Percentiles rank a stretch among this genome's conserved stretches.
Evolutionary conservation across 2,113 vertebrate species (phyloP).

Genomic region (Coptodon bakossiorum): DNA sequence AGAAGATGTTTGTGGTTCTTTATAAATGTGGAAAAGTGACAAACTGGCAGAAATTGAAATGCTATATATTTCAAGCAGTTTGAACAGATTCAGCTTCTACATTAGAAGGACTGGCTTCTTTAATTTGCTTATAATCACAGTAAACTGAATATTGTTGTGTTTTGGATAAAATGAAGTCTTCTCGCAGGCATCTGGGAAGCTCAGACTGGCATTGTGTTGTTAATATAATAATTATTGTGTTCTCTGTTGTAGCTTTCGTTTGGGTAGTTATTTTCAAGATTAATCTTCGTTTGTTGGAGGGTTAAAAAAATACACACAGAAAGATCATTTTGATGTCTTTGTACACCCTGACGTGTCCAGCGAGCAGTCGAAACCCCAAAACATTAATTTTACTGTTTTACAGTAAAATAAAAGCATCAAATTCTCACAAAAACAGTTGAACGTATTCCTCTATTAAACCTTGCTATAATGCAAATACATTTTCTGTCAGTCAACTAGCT

Average conservation of each 20-base stretch:
- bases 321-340: background rate
- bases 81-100: background rate
- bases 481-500: background rate
- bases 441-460: background rate
- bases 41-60: background rate
- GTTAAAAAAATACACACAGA: background rate
- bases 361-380: background rate
- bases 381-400: background rate
- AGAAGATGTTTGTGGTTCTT: background rate
- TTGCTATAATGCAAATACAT: background rate
- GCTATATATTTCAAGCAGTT: background rate
- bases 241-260: background rate
- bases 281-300: background rate
- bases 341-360: background rate
- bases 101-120: background rate
- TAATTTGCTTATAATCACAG: rapidly evolving
- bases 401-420: background rate
- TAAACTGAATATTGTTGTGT: background rate
- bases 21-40: background rate
- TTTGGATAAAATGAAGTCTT: background rate
- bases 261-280: background rate
- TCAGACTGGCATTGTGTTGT: background rate
- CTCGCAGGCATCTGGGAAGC: background rate
- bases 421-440: background rate
- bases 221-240: background rate